These are phyloP conservation scores for Sebastes flavidus DNA, from an alignment of 2,797 vertebrate genomes.

Conservation along the genomic window DNA sequence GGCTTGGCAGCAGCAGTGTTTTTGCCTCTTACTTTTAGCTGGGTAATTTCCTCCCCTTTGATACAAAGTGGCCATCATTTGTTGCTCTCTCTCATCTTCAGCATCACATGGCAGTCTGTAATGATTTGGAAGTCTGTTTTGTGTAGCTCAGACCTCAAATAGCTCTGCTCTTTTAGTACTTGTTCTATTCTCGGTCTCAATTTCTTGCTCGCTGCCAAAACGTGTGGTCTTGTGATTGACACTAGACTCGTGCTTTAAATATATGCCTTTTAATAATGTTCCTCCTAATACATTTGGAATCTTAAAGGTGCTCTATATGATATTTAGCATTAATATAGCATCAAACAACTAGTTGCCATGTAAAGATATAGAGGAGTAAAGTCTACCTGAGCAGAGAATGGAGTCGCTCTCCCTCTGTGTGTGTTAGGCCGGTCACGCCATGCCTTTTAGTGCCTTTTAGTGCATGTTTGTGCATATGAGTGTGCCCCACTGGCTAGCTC, in stretches of 20 bases:
- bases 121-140: background rate
- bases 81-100: constrained; percentile 21
- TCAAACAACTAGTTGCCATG: background rate
- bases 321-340: background rate
- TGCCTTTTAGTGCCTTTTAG: background rate
- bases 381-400: background rate
- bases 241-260: background rate
- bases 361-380: background rate
- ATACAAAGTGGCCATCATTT: constrained; percentile 38
- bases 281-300: background rate
- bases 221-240: background rate
- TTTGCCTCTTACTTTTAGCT: constrained; percentile 40
- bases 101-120: constrained; percentile 2
- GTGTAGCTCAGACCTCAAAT: background rate
- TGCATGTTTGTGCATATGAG: background rate
- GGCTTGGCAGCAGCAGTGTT: constrained; percentile 32
- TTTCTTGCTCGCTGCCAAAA: background rate
- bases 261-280: background rate
- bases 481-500: background rate
- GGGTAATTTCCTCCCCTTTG: constrained; percentile 40
- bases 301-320: background rate
- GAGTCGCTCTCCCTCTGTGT: background rate
- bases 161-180: background rate
- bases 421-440: background rate
- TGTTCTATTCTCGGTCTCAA: background rate